Percentiles rank a stretch among this genome's conserved stretches.
These are phyloP conservation scores for Aegotheles bennettii DNA, from an alignment of 2,113 vertebrate species.

Conservation along the genomic window DNA sequence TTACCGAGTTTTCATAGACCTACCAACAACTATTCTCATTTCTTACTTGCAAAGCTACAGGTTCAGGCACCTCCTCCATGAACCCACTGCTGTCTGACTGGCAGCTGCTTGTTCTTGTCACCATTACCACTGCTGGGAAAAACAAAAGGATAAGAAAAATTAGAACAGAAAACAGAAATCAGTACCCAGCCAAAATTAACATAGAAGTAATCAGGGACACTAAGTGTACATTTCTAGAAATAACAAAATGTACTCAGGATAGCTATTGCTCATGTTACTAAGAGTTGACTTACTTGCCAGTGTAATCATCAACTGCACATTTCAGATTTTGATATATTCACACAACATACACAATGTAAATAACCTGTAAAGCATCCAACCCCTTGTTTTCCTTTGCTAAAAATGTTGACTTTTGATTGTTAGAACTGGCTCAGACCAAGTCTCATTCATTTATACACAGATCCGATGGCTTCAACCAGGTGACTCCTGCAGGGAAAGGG, in stretches of 20 bases:
- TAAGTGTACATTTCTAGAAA: neutral
- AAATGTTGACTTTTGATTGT: neutral
- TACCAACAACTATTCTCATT: neutral
- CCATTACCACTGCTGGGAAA: neutral
- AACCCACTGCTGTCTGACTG: slow-evolving; percentile 85
- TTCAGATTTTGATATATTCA: neutral
- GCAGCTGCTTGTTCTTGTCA: slow-evolving; percentile 78
- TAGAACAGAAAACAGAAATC: neutral
- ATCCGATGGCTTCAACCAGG: neutral
- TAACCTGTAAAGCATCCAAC: neutral
- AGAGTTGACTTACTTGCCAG: neutral
- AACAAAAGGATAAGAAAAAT: neutral
- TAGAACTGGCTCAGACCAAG: neutral
- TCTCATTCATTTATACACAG: neutral
- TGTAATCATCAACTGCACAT: neutral
- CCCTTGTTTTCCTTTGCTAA: neutral
- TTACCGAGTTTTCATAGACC: neutral
- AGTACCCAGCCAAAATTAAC: neutral
- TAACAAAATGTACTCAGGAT: neutral
- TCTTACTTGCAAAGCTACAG: slow-evolving; percentile 52
- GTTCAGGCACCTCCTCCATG: slow-evolving; percentile 75
- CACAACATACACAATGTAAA: neutral
- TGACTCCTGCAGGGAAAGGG: neutral
- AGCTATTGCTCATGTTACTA: neutral
- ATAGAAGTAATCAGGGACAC: neutral